Base-by-base conservation (phyloP, 1,140 invertebrate genomes). In the Drosophila ohnishii region DNA sequence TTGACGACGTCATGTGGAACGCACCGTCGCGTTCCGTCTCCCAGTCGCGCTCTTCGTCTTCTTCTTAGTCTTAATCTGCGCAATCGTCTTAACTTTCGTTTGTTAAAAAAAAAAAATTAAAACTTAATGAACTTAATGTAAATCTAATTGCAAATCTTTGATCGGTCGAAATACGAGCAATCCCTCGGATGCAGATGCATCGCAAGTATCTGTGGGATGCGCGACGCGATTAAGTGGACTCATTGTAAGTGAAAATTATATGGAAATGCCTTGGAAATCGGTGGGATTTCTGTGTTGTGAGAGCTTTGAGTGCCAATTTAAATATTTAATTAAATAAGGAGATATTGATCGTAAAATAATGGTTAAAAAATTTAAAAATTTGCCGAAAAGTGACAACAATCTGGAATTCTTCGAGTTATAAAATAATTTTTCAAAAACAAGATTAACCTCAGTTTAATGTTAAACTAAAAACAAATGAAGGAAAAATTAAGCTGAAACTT, bases 1-100 rank as follows among this genome's bases (percentile, higher is more conserved):
- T 81, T 90, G 85, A 83, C 87, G 87, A 83, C 82, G 80, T 86
- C 87, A 90, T 90, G 87, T 90, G 80, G 87, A 79, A 83, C 87
- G 87, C 88, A 82, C 53, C 69, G 73, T 47, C 51, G 50, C 50
- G 57, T 45, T 67, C 57, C 45, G 61, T 62, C 48, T 55, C 34
- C 60, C 57, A 22, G 19, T 72, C 32, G 22, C 53, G 40, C 22
- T 59, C 47, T 37, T 45, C 28, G n/a, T 50, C 28, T 16, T 11
- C 28, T 11, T 7, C 5, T 32, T 16, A 32, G n/a, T 32, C 56
- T 35, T 13, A 25, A 37, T 56, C 50, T 75, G 81, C 51, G 58
- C 62, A 66, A 30, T 51, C 47, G 71, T 72, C 64, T 74, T 69
- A 65, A 71, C 64, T 83, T 63, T 65, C 80, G 58, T 73, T 81